These are phyloP conservation scores for Drosophila takahashii DNA, from an alignment of 1,140 invertebrate genomes.

Conservation along the genomic window DNA sequence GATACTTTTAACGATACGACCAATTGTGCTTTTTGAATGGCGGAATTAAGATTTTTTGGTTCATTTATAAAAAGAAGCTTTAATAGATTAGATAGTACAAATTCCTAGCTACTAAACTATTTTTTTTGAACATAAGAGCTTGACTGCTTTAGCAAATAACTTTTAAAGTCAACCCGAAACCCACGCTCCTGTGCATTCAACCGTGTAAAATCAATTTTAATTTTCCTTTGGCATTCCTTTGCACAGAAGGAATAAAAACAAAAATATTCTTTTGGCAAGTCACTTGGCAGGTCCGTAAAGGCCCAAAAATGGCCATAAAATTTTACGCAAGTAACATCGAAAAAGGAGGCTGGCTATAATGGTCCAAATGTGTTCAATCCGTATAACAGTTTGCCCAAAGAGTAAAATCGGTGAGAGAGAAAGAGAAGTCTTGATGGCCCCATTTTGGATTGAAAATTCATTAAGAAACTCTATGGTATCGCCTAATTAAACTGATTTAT, in stretches of 20 bases:
- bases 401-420: constrained; percentile 22
- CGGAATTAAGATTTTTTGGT: too few species aligned
- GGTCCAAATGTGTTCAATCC: constrained; percentile 12
- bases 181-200: constrained; percentile 7
- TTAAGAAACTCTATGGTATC: constrained; percentile 26
- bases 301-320: constrained; percentile 51
- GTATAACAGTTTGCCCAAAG: constrained; percentile 59
- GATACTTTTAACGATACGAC: not conserved
- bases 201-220: constrained; percentile 74
- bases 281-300: constrained; percentile 54
- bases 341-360: constrained; percentile 26
- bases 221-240: constrained; percentile 51
- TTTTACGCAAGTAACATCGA: constrained; percentile 50
- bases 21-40: not conserved
- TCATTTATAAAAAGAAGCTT: too few species aligned
- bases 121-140: not conserved
- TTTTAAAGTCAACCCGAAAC: not conserved
- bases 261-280: constrained; percentile 48
- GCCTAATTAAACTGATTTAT: constrained; percentile 69
- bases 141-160: constrained; percentile 2
- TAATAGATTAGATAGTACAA: too few species aligned
- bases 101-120: too few species aligned
- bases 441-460: constrained; percentile 50
- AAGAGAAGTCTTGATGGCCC: not conserved
- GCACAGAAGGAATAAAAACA: constrained; percentile 1